These are phyloP conservation scores for Eretmocerus hayati DNA, from an alignment of 2,888 invertebrate species.

Conservation along the genomic window DNA sequence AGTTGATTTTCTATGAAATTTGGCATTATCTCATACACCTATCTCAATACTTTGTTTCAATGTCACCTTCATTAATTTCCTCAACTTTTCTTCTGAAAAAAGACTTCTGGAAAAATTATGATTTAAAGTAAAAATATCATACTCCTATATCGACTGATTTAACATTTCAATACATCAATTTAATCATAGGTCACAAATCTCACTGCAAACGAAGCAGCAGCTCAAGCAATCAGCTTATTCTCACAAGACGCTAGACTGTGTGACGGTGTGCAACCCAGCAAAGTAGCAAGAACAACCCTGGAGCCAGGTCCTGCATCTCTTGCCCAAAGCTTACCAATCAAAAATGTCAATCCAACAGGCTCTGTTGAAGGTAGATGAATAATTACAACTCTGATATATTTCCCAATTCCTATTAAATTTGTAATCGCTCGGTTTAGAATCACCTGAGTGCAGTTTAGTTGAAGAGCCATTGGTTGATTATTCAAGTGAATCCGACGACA, in stretches of 20 bases:
- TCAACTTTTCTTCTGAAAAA: too few species aligned
- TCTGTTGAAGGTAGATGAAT: conserved; percentile 42
- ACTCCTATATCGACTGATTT: too few species aligned
- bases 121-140: not conserved
- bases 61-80: too few species aligned
- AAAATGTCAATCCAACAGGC: conserved; percentile 44
- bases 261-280: conserved; percentile 62
- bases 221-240: conserved; percentile 79
- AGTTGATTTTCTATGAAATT: too few species aligned
- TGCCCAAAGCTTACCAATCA: conserved; percentile 42
- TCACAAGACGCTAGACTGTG: conserved; percentile 79
- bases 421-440: too few species aligned
- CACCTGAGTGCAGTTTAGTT: not conserved
- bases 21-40: too few species aligned
- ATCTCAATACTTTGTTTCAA: too few species aligned
- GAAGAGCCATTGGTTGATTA: conserved; percentile 13
- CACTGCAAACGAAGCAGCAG: conserved; percentile 84
- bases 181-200: conserved; percentile 55
- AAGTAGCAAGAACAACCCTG: conserved; percentile 61
- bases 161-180: too few species aligned
- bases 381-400: too few species aligned
- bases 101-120: too few species aligned
- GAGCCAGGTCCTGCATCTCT: conserved; percentile 42
- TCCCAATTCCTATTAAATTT: too few species aligned
- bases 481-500: conserved; percentile 21